Evolutionary conservation across 1,140 invertebrate species (phyloP).

Genomic region (Micrasema minimum): DNA sequence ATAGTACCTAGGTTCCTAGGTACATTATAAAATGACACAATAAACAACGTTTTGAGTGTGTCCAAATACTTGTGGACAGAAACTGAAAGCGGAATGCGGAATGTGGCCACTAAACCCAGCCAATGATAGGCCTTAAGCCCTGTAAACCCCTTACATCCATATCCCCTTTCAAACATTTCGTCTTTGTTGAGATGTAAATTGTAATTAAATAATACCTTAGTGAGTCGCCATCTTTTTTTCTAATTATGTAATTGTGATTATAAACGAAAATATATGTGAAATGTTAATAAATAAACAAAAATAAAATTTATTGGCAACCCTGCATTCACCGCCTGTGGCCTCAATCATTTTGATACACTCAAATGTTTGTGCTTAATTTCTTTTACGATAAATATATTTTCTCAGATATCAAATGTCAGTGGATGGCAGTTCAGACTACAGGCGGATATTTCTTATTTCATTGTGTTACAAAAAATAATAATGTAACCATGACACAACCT

Average conservation of each 20-base stretch:
- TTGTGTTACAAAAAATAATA: neutral
- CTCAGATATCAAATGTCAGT: constrained; percentile 26
- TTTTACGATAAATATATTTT: constrained; percentile 1
- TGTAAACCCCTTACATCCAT: neutral
- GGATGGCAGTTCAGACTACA: neutral
- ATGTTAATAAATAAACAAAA: too few species aligned
- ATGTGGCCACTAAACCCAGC: neutral
- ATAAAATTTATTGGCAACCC: neutral
- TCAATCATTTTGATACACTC: constrained; percentile 18
- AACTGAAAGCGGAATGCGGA: too few species aligned
- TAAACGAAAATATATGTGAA: too few species aligned
- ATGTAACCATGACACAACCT: neutral
- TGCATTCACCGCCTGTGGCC: constrained; percentile 44
- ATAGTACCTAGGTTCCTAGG: too few species aligned
- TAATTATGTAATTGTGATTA: neutral
- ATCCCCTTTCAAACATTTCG: neutral
- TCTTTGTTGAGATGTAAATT: neutral
- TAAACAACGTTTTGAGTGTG: too few species aligned
- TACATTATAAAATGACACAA: too few species aligned
- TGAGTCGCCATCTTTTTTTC: too few species aligned
- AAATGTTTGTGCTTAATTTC: constrained; percentile 16
- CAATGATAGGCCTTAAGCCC: neutral
- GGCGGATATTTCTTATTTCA: constrained; percentile 19
- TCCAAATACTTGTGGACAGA: too few species aligned
- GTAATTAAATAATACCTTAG: too few species aligned